Evolutionary conservation across 1,140 invertebrate genomes (phyloP).

Genomic region (Popillia japonica): DNA sequence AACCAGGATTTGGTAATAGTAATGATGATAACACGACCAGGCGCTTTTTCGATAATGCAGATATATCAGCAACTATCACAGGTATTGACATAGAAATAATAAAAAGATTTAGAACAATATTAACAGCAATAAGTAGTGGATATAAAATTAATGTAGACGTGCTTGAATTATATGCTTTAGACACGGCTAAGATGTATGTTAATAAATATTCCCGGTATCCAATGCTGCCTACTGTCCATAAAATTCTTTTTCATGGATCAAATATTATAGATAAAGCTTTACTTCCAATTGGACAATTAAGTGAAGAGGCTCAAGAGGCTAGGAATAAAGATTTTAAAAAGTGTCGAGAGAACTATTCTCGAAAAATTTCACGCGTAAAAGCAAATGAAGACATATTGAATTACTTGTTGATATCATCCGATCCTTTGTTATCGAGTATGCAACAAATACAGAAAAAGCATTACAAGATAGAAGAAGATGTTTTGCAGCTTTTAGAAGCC

Average conservation of each 20-base stretch:
- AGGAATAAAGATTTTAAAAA: constrained; percentile 3
- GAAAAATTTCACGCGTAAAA: not conserved
- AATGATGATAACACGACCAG: constrained; percentile 12
- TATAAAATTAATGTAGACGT: not conserved
- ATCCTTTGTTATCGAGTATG: not conserved
- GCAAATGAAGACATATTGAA: not conserved
- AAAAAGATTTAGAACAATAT: constrained; percentile 3
- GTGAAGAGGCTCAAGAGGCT: not conserved
- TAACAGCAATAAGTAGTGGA: not conserved
- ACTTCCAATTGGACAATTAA: not conserved
- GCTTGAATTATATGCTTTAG: not conserved
- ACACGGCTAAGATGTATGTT: not conserved
- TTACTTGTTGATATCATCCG: not conserved
- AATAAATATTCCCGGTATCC: not conserved
- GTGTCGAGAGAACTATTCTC: not conserved
- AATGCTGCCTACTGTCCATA: not conserved
- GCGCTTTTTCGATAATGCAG: not conserved
- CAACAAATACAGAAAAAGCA: no score
- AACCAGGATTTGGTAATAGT: constrained; percentile 3
- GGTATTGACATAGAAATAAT: not conserved
- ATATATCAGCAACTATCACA: not conserved
- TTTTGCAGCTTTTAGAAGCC: no score
- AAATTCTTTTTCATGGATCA: not conserved
- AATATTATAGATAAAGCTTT: not conserved
- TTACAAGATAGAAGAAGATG: no score